Base-by-base conservation (phyloP, 92 coral and sea anemone genomes). In the Ricordea florida region DNA sequence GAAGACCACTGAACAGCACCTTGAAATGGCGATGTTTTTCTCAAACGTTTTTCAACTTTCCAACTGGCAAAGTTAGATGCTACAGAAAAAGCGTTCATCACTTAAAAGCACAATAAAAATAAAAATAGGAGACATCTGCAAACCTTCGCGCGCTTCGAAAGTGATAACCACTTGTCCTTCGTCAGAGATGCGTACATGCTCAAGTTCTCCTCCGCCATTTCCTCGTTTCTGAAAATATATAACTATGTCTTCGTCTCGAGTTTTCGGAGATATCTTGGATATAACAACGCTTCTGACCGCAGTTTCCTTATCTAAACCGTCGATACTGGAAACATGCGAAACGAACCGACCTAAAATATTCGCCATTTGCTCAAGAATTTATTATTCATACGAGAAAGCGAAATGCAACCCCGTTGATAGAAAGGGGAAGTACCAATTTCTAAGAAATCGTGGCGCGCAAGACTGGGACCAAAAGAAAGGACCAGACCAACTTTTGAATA, bases 131-230 rank as follows among this genome's bases (percentile, higher is more conserved):
- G 15, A 11, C 10, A 16, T 2, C 1, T 35, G 66, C 83, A 50
- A 34, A 83, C 88, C 74, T 40, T 66, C 60, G 5, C 18, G 33
- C 0, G 18, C 22, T 0, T 75, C 88, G 37, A 76, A 83, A 27
- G 78, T 83, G 7, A 83, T 23, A 22, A 83, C 42, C 21, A 83
- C 88, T 18, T 40, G 56, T 42, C 67, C 66, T 16, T 76, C 22
- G 0, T 31, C 31, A 0, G 72, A 42, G 31, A 83, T 66, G 38
- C 30, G 50, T 16, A 83, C 28, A 27, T 16, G 16, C 3, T 76
- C 67, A 55, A 76, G 29, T 18, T 83, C 88, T 2, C 88, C 88
- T 33, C 88, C 88, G 59, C 84, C 84, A 32, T 83, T 66, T 50
- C 32, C 49, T 5, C 0, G 22, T 32, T 7, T 62, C 38, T 83